phyloP scores from a whole-genome alignment of 2,113 vertebrate genomes.

The Manacus vitellinus region DNA sequence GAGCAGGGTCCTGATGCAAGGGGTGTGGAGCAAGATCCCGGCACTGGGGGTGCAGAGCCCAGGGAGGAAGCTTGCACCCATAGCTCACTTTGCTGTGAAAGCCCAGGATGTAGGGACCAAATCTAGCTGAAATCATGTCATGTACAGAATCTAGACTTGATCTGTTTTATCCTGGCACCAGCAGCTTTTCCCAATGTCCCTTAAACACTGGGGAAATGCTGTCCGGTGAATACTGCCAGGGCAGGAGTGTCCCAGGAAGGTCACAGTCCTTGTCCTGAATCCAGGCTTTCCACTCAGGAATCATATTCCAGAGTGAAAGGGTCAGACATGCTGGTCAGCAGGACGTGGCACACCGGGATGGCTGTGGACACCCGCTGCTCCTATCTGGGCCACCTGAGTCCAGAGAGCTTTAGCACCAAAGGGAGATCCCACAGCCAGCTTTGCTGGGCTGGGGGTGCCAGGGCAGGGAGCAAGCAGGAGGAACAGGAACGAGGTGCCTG shows the following conservation, averaged over 20 bases:
- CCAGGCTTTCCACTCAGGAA: not conserved
- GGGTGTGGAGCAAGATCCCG: not conserved
- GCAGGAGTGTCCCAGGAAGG: not conserved
- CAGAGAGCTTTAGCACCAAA: not conserved
- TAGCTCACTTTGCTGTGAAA: not conserved
- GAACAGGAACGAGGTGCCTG: not conserved
- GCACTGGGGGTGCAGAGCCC: not conserved
- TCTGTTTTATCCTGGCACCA: not conserved
- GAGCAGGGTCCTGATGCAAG: not conserved
- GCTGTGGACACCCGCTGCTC: fast-evolving
- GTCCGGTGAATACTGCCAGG: fast-evolving
- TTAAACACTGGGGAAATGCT: too few relatives aligned
- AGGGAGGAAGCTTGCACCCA: fast-evolving
- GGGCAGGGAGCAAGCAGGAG: not conserved
- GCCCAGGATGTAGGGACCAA: not conserved
- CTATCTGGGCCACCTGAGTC: not conserved
- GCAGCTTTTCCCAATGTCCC: not conserved
- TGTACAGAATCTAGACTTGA: not conserved
- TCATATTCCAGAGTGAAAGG: not conserved
- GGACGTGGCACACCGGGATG: fast-evolving
- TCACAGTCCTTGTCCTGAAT: not conserved
- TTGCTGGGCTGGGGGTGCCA: not conserved
- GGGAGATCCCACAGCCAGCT: not conserved
- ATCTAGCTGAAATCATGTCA: not conserved
- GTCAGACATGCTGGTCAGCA: not conserved